These are phyloP conservation scores for Pipistrellus kuhlii DNA, from an alignment of 2,797 vertebrate genomes.

Conservation along the genomic window DNA sequence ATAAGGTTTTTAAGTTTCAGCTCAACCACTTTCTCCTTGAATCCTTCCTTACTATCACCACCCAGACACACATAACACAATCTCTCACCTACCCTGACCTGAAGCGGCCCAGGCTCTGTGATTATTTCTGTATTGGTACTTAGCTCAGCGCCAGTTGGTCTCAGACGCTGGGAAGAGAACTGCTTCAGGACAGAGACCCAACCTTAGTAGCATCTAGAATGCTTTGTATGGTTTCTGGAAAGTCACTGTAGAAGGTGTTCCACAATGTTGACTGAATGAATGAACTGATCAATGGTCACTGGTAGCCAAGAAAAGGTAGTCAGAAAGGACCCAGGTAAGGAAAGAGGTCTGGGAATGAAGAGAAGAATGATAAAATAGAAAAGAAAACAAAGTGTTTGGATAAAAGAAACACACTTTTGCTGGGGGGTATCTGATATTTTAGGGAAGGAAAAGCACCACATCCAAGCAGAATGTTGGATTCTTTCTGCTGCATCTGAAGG, in stretches of 20 bases:
- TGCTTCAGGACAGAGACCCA: neutral
- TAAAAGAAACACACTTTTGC: neutral
- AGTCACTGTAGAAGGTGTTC: neutral
- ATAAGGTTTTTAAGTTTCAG: neutral
- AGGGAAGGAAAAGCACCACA: too few relatives aligned
- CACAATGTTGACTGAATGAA: neutral
- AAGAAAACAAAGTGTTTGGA: neutral
- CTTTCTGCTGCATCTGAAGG: neutral
- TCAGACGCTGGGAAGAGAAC: neutral
- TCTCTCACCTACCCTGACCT: neutral
- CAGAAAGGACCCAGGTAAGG: neutral
- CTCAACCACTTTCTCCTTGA: neutral
- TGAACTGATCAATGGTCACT: neutral
- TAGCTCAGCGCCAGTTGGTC: neutral
- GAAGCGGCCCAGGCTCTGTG: neutral
- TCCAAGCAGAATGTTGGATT: neutral
- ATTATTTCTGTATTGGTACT: neutral
- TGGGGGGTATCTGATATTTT: neutral
- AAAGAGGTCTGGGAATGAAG: neutral
- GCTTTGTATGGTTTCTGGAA: neutral
- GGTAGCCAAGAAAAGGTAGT: neutral
- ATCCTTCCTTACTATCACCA: neutral
- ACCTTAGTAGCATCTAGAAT: neutral
- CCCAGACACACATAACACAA: rapidly evolving
- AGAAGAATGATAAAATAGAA: neutral